Conservation (phyloP, 2,888 invertebrate genomes). For the Melanotus villosus region DNA sequence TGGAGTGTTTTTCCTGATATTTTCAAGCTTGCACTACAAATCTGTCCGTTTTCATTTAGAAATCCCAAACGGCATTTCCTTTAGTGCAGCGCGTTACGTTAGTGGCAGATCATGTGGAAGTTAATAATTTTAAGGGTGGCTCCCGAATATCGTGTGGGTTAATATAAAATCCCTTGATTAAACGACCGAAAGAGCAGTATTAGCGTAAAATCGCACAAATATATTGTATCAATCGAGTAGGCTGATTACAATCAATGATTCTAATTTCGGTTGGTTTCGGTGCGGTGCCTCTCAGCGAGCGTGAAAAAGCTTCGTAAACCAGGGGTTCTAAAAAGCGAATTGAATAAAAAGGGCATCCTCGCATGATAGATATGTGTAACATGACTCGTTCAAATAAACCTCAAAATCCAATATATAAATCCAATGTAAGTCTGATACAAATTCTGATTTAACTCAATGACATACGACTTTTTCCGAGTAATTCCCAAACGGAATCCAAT, state of each 20-base stretch:
- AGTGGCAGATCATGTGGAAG: too few relatives aligned
- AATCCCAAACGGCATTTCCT: too few relatives aligned
- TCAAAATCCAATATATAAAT: constrained; percentile 54
- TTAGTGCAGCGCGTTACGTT: too few relatives aligned
- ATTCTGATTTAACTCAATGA: constrained; percentile 55
- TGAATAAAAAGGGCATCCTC: constrained; percentile 21
- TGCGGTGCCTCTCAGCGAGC: constrained; percentile 22
- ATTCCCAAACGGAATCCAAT: constrained; percentile 51
- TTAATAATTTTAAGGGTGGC: too few relatives aligned
- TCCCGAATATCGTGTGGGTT: too few relatives aligned
- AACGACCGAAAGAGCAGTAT: constrained; percentile 5
- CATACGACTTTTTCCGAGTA: constrained; percentile 52
- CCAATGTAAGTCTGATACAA: constrained; percentile 49
- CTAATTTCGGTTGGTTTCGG: constrained; percentile 32
- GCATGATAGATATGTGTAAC: constrained; percentile 48
- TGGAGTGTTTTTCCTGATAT: too few relatives aligned
- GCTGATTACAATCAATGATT: constrained; percentile 39
- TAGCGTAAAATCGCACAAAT: constrained; percentile 23
- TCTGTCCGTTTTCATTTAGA: too few relatives aligned
- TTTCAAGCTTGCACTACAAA: too few relatives aligned
- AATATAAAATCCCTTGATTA: not conserved
- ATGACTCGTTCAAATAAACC: constrained; percentile 52
- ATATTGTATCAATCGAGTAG: constrained; percentile 29
- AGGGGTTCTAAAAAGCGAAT: constrained; percentile 28
- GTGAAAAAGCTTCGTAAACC: constrained; percentile 34